Evolutionary conservation across 2,113 vertebrate genomes (phyloP).

Genomic region (Anguilla rostrata): DNA sequence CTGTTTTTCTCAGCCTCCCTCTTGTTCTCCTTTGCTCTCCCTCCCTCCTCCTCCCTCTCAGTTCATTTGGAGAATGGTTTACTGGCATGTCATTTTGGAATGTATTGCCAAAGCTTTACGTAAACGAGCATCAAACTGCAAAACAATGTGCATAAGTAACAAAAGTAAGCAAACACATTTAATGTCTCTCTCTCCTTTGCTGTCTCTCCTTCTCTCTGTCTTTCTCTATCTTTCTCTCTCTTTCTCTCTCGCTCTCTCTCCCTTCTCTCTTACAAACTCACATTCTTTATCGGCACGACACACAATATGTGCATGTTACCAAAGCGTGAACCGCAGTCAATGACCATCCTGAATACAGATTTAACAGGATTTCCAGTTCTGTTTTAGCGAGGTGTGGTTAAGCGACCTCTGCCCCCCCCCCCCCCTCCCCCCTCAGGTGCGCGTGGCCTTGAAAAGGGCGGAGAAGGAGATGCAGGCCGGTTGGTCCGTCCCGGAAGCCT

Average conservation of each 20-base stretch:
- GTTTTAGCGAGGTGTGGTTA: not conserved
- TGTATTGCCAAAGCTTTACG: no score
- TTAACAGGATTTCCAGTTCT: not conserved
- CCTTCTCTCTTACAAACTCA: not conserved
- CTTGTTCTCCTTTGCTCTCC: not conserved
- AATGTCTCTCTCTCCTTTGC: not conserved
- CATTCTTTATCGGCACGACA: no score
- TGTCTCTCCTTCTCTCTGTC: not conserved
- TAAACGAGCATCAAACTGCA: no score
- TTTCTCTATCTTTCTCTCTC: not conserved
- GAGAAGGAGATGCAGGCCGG: constrained; percentile 93
- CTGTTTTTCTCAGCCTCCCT: not conserved
- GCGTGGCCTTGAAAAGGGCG: constrained; percentile 94
- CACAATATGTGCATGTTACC: no score
- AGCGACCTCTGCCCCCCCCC: not conserved
- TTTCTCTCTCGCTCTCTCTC: no score
- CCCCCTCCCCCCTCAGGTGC: constrained; percentile 71
- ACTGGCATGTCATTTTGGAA: not conserved
- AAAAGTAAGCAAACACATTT: no score
- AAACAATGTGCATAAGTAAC: no score
- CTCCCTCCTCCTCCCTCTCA: not conserved
- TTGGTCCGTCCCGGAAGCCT: constrained; percentile 90
- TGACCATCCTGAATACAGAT: no score
- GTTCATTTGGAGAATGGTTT: not conserved
- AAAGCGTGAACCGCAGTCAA: no score